These are phyloP conservation scores for Stercorarius parasiticus DNA, from an alignment of 2,113 vertebrate genomes.

Conservation along the genomic window DNA sequence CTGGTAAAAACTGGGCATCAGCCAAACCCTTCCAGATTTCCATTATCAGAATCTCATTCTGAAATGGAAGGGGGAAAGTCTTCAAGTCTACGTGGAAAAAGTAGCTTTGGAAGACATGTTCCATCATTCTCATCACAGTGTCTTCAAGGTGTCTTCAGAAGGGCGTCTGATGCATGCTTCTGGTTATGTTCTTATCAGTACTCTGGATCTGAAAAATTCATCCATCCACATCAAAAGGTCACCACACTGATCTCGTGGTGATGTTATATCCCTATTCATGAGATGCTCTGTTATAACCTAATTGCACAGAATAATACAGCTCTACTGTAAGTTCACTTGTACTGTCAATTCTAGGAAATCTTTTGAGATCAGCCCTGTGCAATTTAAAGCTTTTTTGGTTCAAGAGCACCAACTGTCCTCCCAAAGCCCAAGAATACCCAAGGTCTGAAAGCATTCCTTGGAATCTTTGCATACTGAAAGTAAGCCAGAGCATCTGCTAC, in stretches of 20 bases:
- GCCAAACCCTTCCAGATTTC: background rate
- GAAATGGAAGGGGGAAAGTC: background rate
- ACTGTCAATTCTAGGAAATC: background rate
- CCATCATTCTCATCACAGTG: background rate
- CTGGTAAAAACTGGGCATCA: background rate
- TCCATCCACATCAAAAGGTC: background rate
- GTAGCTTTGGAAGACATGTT: background rate
- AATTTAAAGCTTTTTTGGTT: background rate
- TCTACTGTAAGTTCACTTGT: background rate
- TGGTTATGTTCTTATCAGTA: background rate
- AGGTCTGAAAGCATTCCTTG: background rate
- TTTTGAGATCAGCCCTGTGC: background rate
- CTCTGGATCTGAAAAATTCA: background rate
- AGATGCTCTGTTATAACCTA: background rate
- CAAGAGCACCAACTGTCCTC: background rate
- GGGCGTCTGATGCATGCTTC: background rate
- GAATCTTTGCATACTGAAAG: background rate
- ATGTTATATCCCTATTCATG: background rate
- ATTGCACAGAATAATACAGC: background rate
- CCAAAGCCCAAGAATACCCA: background rate
- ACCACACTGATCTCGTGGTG: fast-evolving
- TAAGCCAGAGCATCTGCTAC: background rate
- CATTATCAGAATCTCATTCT: background rate
- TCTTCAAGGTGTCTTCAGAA: background rate
- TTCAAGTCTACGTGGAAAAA: background rate